Conservation (phyloP, 53 echinoderm and acorn worm genomes). For the Hippasteria phrygiana region DNA sequence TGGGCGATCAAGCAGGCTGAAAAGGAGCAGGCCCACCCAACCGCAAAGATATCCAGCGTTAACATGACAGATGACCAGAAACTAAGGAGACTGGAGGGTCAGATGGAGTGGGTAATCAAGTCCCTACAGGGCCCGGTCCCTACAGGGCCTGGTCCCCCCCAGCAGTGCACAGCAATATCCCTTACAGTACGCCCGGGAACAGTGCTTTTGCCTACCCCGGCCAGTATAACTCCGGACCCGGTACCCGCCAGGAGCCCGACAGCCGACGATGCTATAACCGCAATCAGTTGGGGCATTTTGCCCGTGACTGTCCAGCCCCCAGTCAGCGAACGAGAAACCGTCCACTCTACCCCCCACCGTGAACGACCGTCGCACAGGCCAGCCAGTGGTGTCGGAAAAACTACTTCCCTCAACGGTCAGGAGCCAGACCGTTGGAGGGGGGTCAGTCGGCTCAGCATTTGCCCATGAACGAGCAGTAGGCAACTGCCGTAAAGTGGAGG, state of each 20-base stretch:
- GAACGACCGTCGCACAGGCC: background rate
- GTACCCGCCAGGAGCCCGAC: no score
- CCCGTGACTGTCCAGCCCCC: background rate
- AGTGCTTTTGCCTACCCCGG: no score
- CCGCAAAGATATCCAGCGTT: background rate
- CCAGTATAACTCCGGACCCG: no score
- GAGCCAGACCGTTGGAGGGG: constrained; percentile 12
- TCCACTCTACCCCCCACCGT: background rate
- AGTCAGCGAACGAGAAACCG: background rate
- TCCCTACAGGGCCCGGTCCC: background rate
- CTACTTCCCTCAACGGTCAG: background rate
- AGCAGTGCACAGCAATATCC: no score
- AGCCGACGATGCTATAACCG: background rate
- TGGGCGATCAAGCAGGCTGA: constrained; percentile 5
- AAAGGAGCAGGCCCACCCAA: background rate
- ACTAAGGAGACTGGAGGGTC: background rate
- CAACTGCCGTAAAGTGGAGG: background rate
- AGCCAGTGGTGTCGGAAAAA: background rate
- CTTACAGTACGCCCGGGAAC: no score
- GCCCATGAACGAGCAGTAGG: constrained; percentile 1
- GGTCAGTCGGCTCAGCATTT: constrained; percentile 3
- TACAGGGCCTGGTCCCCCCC: no score
- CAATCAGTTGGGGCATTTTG: background rate
- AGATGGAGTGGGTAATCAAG: background rate
- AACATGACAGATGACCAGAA: background rate